A percentile compares a stretch with the other conserved stretches of the same genome.
These are phyloP conservation scores for Anguilla japonica DNA, from an alignment of 2,113 vertebrate genomes.

Conservation along the genomic window DNA sequence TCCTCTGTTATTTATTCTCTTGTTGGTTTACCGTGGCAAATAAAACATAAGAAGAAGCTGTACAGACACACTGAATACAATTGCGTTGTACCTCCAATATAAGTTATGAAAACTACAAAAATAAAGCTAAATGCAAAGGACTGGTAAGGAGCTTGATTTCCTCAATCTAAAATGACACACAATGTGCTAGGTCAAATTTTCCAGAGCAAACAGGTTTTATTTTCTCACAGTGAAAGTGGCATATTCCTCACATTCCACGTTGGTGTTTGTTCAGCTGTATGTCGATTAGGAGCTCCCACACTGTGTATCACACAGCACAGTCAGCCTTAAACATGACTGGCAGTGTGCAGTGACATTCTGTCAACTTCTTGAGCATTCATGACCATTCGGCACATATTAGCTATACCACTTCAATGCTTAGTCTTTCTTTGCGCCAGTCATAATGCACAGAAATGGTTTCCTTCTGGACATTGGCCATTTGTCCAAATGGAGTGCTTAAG, in stretches of 20 bases:
- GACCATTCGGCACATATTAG: conserved; percentile 3
- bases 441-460: conserved; percentile 59
- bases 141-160: neutral
- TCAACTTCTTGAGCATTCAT: neutral
- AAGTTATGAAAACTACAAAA: neutral
- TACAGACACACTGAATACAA: too few relatives aligned
- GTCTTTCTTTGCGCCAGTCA: conserved; percentile 64
- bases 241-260: conserved; percentile 61
- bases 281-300: conserved; percentile 77
- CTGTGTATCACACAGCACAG: conserved; percentile 59
- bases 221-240: conserved; percentile 70
- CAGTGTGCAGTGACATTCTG: conserved; percentile 57
- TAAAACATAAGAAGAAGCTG: too few relatives aligned
- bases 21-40: neutral
- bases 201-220: conserved; percentile 64
- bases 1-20: neutral
- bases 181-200: conserved; percentile 37
- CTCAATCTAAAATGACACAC: neutral
- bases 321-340: conserved; percentile 64
- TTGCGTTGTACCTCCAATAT: neutral
- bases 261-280: conserved; percentile 77
- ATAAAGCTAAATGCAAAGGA: neutral
- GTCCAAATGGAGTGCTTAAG: conserved; percentile 59
- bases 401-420: conserved; percentile 48
- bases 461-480: conserved; percentile 61